Conservation (phyloP, 2,888 invertebrate species). For the Catocala fraxini region DNA sequence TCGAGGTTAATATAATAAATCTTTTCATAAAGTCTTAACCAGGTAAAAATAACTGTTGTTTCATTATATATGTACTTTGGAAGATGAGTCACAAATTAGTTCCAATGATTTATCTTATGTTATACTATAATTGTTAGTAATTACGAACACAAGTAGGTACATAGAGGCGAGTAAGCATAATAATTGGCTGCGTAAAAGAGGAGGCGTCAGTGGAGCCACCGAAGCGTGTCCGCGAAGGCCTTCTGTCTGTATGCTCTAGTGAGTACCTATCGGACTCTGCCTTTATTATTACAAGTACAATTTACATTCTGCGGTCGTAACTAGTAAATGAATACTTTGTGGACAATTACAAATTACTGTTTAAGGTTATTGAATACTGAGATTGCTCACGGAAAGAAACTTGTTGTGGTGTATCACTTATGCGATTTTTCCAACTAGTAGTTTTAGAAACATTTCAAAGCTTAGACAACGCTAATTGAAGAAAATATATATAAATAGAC, state of each 20-base stretch:
- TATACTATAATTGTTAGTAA: conserved; percentile 6
- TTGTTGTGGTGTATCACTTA: too few relatives aligned
- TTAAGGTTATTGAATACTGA: not conserved
- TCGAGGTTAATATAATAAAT: too few relatives aligned
- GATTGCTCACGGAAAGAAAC: not conserved
- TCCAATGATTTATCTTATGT: too few relatives aligned
- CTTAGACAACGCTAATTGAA: too few relatives aligned
- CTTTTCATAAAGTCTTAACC: too few relatives aligned
- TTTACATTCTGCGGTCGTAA: conserved; percentile 23
- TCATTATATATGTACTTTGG: too few relatives aligned
- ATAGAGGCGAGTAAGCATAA: conserved; percentile 25
- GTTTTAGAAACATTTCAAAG: too few relatives aligned
- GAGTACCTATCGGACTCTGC: conserved; percentile 65
- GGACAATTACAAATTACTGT: conserved; percentile 4
- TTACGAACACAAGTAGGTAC: conserved; percentile 8
- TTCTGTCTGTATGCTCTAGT: conserved; percentile 63
- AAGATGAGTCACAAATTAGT: too few relatives aligned
- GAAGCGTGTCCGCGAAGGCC: conserved; percentile 63
- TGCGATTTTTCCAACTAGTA: too few relatives aligned
- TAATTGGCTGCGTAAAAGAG: conserved; percentile 57
- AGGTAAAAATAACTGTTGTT: too few relatives aligned
- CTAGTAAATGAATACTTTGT: conserved; percentile 7
- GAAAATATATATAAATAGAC: too few relatives aligned
- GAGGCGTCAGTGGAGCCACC: conserved; percentile 62
- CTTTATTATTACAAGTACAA: conserved; percentile 27